Base-by-base conservation (phyloP, 1,140 invertebrate genomes). In the Diorhabda carinulata region DNA sequence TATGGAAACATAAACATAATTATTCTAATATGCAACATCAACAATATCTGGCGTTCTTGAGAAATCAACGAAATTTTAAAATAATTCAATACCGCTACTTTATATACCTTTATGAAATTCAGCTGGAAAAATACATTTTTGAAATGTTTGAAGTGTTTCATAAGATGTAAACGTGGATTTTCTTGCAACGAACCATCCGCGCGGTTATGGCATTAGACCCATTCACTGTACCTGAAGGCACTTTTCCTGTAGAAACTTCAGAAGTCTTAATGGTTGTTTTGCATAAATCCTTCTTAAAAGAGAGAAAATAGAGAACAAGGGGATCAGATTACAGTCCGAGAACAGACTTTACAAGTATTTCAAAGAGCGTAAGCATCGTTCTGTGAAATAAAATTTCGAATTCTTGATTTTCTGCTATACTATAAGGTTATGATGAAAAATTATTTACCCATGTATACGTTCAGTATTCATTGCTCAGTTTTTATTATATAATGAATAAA, bases 251-350 rank as follows among this genome's bases (percentile, higher is more conserved):
- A 52, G n/a, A n/a, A 52, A 52, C 47, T 52, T 52, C 47, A 52
- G 47, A 52, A 52, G 47, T 52, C 47, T 52, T 52, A 52, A 52
- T 52, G 47, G 47, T 52, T 52, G 47, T 52, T 52, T 52, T 52
- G 47, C 47, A 52, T 52, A 52, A 52, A 52, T 52, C 47, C 47
- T 52, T 52, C 47, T 52, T 52, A 52, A 52, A 52, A n/a, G n/a
- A 52, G 47, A 52, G 47, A 52, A 52, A 52, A 52, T 52, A 52
- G 47, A 52, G 47, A 52, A 52, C 47, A 52, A 52, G 47, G 47
- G 47, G 47, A 52, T 52, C 47, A 52, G 47, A 52, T 52, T 52
- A 52, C 47, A 52, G 47, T 52, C 47, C 47, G 47, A 52, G 47
- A 52, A 52, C 47, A 52, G 47, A 52, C 47, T 52, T 52, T 52